phyloP scores from a whole-genome alignment of 2,797 vertebrate species.

The Lemur catta region DNA sequence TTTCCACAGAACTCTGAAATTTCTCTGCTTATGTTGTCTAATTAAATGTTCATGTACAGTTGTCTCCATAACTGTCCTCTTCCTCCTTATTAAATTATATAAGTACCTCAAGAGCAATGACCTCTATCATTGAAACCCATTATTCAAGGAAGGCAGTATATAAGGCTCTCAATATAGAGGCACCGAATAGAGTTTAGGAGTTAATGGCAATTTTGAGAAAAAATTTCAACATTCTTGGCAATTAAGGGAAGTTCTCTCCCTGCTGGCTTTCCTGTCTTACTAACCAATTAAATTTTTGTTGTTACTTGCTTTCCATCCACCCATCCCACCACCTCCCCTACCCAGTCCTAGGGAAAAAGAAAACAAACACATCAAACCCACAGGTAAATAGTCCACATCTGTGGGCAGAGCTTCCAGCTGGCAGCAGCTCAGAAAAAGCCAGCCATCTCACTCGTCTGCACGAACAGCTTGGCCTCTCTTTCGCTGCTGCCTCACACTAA shows the following conservation, averaged over 20 bases:
- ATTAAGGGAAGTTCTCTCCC: conserved; percentile 28
- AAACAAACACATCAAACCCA: conserved; percentile 44
- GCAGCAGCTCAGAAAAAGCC: not conserved
- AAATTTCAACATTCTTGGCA: not conserved
- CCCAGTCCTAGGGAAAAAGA: not conserved
- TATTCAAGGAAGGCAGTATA: not conserved
- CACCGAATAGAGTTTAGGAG: not conserved
- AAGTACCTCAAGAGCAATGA: not conserved
- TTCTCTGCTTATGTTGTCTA: not conserved
- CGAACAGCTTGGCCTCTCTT: not conserved
- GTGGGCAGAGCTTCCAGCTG: conserved; percentile 8
- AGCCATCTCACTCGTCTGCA: not conserved
- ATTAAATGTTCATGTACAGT: not conserved
- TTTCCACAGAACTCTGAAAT: not conserved
- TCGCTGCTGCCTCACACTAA: not conserved
- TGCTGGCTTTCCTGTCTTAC: not conserved
- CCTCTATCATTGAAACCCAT: not conserved
- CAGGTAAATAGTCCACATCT: conserved; percentile 20
- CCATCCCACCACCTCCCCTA: not conserved
- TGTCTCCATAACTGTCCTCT: not conserved
- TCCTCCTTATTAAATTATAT: not conserved
- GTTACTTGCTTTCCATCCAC: not conserved
- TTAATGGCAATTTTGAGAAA: not conserved
- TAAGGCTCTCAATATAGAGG: not conserved
- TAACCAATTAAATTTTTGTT: not conserved